Conservation (phyloP, 2,797 vertebrate species). For the Enteromius mattozi region DNA sequence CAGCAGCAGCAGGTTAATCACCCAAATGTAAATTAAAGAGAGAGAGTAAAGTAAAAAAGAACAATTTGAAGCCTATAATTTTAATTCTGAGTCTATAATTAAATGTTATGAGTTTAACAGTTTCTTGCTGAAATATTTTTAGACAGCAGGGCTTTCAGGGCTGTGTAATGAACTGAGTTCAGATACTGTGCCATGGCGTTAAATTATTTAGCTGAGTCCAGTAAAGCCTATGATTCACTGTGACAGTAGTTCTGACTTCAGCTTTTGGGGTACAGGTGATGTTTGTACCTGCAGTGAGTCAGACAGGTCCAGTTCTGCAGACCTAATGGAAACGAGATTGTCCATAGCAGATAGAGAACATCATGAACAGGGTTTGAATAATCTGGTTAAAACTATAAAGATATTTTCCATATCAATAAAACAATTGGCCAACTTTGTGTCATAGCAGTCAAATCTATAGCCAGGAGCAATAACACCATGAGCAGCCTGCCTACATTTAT, state of each 20-base stretch:
- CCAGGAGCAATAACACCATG: background rate
- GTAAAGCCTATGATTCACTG: conserved; percentile 37
- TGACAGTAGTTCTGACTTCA: conserved; percentile 39
- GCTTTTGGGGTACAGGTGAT: conserved; percentile 15
- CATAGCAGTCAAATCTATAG: background rate
- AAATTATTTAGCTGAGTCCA: conserved; percentile 35
- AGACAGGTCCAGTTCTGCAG: background rate
- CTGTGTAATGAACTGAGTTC: conserved; percentile 8
- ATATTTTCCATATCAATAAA: background rate
- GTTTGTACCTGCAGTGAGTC: background rate
- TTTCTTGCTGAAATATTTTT: background rate
- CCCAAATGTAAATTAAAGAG: conserved; percentile 10
- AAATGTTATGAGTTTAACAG: background rate
- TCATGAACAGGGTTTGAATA: background rate
- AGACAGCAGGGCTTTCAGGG: background rate
- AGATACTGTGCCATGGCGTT: background rate
- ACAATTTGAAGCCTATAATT: background rate
- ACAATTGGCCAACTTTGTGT: background rate
- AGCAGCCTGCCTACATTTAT: background rate
- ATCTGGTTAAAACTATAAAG: background rate
- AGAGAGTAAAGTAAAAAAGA: background rate
- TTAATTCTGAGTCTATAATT: background rate
- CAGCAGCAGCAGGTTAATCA: conserved; percentile 2
- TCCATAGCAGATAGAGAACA: conserved; percentile 4
- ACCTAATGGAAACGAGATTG: background rate